phyloP scores from a whole-genome alignment of 2,888 invertebrate species.

The Dendrolimus pini region DNA sequence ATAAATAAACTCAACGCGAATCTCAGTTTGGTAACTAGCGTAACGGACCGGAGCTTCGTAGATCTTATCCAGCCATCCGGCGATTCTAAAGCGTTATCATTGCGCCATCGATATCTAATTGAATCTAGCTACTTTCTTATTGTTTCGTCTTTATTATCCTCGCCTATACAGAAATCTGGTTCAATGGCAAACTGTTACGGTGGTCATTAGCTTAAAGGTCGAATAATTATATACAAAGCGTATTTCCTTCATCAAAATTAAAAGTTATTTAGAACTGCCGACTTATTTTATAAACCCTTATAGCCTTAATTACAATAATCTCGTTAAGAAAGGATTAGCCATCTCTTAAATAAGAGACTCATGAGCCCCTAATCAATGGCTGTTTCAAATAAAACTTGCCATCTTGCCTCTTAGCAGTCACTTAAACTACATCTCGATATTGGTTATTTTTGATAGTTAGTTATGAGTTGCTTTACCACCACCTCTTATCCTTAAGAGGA shows the following conservation, averaged over 20 bases:
- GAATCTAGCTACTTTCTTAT: slow-evolving; percentile 59
- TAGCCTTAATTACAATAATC: too few species aligned
- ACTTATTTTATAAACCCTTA: too few species aligned
- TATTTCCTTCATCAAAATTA: neutral
- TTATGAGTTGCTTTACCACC: too few species aligned
- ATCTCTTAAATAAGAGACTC: too few species aligned
- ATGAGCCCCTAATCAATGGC: too few species aligned
- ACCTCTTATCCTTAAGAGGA: too few species aligned
- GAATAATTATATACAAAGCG: slow-evolving; percentile 1
- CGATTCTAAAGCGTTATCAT: slow-evolving; percentile 52
- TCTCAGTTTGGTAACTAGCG: slow-evolving; percentile 46
- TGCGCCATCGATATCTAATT: slow-evolving; percentile 46
- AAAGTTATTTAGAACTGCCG: too few species aligned
- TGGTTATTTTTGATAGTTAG: too few species aligned
- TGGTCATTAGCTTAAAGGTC: slow-evolving; percentile 24
- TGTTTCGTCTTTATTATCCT: slow-evolving; percentile 64
- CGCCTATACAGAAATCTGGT: slow-evolving; percentile 27
- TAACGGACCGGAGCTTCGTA: slow-evolving; percentile 30
- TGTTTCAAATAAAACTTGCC: too few species aligned
- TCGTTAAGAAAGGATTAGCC: too few species aligned
- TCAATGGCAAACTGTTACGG: slow-evolving; percentile 41
- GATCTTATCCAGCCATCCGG: slow-evolving; percentile 65
- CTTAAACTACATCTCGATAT: too few species aligned
- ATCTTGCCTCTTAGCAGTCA: too few species aligned
- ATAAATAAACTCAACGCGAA: neutral